Evolutionary conservation across 2,113 vertebrate species (phyloP).

Genomic region (Misgurnus anguillicaudatus): DNA sequence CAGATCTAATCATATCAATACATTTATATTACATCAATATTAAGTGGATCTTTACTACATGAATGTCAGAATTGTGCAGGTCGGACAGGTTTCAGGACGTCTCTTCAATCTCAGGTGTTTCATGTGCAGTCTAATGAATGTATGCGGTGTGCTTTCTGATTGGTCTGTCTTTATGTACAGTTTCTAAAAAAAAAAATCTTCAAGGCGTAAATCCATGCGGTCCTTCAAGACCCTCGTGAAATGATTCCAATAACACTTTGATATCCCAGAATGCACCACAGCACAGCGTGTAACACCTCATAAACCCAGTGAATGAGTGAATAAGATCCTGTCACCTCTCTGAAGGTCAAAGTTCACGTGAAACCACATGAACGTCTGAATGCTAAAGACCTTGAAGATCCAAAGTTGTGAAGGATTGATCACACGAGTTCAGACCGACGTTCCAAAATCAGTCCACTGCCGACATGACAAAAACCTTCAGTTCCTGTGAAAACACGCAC

Average conservation of each 20-base stretch:
- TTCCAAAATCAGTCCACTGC: neutral
- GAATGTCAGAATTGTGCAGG: too few relatives aligned
- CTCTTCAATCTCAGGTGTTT: neutral
- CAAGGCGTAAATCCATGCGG: neutral
- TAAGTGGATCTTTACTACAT: neutral
- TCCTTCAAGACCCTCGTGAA: too few relatives aligned
- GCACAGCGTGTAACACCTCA: neutral
- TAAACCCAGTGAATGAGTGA: neutral
- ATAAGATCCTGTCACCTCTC: neutral
- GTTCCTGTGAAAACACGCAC: neutral
- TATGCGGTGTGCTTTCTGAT: too few relatives aligned
- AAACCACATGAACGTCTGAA: neutral
- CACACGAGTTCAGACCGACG: neutral
- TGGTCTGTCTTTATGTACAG: too few relatives aligned
- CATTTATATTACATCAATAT: too few relatives aligned
- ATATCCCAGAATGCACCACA: neutral
- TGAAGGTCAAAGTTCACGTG: neutral
- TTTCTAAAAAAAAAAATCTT: neutral
- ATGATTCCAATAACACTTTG: neutral
- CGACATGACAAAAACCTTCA: neutral
- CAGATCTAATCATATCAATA: neutral
- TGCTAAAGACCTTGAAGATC: neutral
- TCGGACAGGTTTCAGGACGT: too few relatives aligned
- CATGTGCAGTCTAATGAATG: too few relatives aligned
- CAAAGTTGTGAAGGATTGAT: neutral